Conservation (phyloP, 2,888 invertebrate genomes). For the Hipparchia semele region DNA sequence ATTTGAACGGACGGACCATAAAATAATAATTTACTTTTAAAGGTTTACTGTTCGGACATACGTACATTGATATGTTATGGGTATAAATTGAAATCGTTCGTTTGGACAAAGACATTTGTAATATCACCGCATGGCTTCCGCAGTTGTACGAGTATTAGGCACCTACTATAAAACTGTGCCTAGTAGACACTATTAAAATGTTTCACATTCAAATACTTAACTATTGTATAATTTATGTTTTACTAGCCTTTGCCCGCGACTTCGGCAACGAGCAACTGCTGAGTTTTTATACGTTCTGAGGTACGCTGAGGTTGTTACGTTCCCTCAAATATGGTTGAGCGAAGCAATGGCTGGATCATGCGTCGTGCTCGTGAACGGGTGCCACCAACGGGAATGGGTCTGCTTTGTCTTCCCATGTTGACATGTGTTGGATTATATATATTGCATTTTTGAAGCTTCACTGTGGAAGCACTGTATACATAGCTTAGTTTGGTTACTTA, state of each 20-base stretch:
- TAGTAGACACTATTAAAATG: not conserved
- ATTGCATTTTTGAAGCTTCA: no score
- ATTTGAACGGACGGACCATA: conserved; percentile 32
- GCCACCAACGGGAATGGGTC: no score
- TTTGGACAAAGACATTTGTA: conserved; percentile 22
- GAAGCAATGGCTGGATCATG: no score
- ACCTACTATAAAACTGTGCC: not conserved
- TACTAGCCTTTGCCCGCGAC: not conserved
- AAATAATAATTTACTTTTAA: conserved; percentile 36
- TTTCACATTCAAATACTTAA: not conserved
- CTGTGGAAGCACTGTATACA: no score
- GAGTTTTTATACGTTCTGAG: no score
- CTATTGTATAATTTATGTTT: not conserved
- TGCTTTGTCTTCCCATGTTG: no score
- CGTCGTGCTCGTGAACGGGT: no score
- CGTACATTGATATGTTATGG: conserved; percentile 23
- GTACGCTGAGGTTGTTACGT: no score
- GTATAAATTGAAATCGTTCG: conserved; percentile 24
- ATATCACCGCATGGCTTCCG: conserved; percentile 16
- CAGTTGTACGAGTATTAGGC: conserved; percentile 2
- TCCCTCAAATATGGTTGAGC: no score
- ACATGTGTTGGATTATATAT: no score
- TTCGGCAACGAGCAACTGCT: no score
- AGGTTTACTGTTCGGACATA: conserved; percentile 12
- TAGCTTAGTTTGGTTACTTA: no score